Evolutionary conservation across 2,888 invertebrate genomes (phyloP).

Genomic region (Oxytorus armatus): DNA sequence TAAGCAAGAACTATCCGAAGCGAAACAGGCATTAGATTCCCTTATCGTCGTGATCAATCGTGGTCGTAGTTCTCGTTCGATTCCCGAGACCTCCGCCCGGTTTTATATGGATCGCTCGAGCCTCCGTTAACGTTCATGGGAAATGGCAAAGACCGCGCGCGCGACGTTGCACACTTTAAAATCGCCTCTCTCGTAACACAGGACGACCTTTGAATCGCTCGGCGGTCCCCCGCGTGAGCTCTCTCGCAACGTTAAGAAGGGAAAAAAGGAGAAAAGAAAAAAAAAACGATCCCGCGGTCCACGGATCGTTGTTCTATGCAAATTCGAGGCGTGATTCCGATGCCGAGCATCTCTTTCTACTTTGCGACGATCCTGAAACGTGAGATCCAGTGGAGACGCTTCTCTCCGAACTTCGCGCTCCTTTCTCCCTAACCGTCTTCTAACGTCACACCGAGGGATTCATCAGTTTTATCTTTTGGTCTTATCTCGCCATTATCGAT

Average conservation of each 20-base stretch:
- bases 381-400: slow-evolving; percentile 26
- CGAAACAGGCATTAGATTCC: slow-evolving; percentile 76
- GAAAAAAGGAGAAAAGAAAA: background rate
- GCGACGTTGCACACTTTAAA: slow-evolving; percentile 64
- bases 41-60: slow-evolving; percentile 80
- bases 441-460: slow-evolving; percentile 47
- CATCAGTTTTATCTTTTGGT: slow-evolving; percentile 45
- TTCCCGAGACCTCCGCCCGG: slow-evolving; percentile 72
- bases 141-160: slow-evolving; percentile 79
- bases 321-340: slow-evolving; percentile 69
- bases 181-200: slow-evolving; percentile 68
- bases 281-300: slow-evolving; percentile 52
- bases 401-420: slow-evolving; percentile 57
- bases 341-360: slow-evolving; percentile 54
- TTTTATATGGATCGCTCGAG: slow-evolving; percentile 72
- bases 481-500: slow-evolving; percentile 53
- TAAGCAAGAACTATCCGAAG: slow-evolving; percentile 70
- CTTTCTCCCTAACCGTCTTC: slow-evolving; percentile 57
- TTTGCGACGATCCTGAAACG: slow-evolving; percentile 51
- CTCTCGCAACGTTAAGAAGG: slow-evolving; percentile 10
- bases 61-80: slow-evolving; percentile 65
- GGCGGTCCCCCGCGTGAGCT: slow-evolving; percentile 37
- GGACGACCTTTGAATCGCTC: slow-evolving; percentile 67
- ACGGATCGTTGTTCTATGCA: slow-evolving; percentile 69
- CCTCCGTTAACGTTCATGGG: slow-evolving; percentile 73